Base-by-base conservation (phyloP, 2,113 vertebrate species). In the Todiramphus chloris region DNA sequence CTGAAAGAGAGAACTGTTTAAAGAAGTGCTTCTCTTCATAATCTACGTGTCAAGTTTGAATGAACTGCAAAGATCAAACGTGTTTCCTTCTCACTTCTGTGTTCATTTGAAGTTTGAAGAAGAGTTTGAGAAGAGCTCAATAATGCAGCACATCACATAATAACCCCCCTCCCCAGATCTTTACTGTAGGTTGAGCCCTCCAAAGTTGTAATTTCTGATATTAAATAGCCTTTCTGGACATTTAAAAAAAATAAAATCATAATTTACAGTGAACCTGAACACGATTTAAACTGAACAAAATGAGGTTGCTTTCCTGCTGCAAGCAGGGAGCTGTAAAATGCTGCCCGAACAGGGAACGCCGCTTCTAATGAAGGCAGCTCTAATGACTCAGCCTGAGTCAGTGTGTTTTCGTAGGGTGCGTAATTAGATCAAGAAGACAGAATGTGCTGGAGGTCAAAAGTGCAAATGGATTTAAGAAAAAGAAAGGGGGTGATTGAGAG, bases 321-420 rank as follows among this genome's bases (percentile, higher is more conserved):
- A 3, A 35, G 53, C 7, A 20, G 21, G 43, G 63, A 85, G 35
- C 60, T 5, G 73, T 41, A 63, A 87, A 94, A 72, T 41, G 76
- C 77, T 90, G 84, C 62, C 74, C 0, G 0, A 48, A 11, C 41
- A n/a, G 72, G 55, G 79, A 73, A 20, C 0, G 5, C 55, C 1
- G 5, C 20, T 86, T 68, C 33, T 72, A 83, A 58, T 31, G 70
- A 84, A 81, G 46, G 69, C 33, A 31, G 80, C 79, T 84, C 48
- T 90, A 74, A 70, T 89, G 94, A 94, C 87, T 93, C 80, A 89
- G 43, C 50, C 80, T 90, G 89, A 87, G 48, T 95, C 48, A 20
- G 33, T 59, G 78, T 4, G 4, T 86, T 87, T 97, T 81, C 73
- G 30, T 87, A 46, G 0, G 2, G 31, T 43, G 51, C 0, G 20